Conservation (phyloP, 2,888 invertebrate genomes). For the Nymphalis urticae region DNA sequence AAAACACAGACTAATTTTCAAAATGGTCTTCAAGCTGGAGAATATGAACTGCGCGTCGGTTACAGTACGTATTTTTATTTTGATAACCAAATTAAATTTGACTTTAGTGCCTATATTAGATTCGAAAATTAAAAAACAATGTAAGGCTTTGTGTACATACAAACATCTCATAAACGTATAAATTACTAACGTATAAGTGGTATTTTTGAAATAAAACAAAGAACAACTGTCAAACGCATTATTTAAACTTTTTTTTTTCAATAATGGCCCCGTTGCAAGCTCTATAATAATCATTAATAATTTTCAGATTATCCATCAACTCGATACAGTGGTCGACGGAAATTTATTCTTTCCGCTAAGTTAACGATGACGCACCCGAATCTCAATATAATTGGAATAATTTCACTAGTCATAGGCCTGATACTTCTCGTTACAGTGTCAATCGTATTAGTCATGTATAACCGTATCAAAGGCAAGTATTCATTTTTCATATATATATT, state of each 20-base stretch:
- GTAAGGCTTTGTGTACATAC: no score
- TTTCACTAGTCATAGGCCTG: conserved; percentile 7
- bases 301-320: conserved; percentile 8
- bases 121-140: no score
- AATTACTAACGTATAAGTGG: no score
- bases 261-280: background rate
- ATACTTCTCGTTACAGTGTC: background rate
- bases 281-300: background rate
- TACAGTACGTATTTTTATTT: conserved; percentile 27
- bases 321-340: conserved; percentile 5
- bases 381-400: background rate
- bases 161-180: no score
- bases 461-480: background rate
- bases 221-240: no score
- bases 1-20: background rate
- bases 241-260: no score
- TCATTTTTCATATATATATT: background rate
- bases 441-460: background rate
- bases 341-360: conserved; percentile 3
- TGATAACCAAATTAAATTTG: background rate
- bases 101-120: no score
- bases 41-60: conserved; percentile 24
- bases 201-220: no score
- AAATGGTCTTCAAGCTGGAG: conserved; percentile 27
- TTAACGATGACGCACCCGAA: background rate